These are phyloP conservation scores for Drosophila lacertosa DNA, from an alignment of 1,140 invertebrate genomes.

Conservation along the genomic window DNA sequence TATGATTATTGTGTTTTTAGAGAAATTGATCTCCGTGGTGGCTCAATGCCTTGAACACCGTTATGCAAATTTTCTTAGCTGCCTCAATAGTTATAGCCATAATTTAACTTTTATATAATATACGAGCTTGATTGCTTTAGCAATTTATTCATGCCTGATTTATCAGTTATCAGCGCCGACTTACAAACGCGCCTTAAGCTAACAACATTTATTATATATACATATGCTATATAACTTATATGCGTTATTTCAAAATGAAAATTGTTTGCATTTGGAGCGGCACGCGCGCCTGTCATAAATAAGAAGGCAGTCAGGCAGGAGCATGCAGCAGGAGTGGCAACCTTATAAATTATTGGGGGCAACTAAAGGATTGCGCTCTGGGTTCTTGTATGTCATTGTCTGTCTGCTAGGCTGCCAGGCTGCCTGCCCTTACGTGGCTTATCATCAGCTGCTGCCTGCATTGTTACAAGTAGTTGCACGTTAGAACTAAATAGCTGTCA, in stretches of 20 bases:
- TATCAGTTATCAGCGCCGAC: conserved; percentile 15
- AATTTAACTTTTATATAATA: not conserved
- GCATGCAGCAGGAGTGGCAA: not conserved
- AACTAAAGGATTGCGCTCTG: conserved; percentile 28
- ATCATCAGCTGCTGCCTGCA: conserved; percentile 21
- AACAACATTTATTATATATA: conserved; percentile 1
- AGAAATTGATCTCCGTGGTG: not conserved
- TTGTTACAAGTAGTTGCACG: conserved; percentile 37
- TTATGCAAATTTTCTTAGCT: too few species aligned
- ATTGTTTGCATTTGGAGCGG: conserved; percentile 24
- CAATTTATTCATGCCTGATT: conserved; percentile 15
- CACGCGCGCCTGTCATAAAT: conserved; percentile 64
- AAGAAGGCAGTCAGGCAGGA: conserved; percentile 10
- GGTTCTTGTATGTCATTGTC: conserved; percentile 13
- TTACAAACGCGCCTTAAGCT: not conserved
- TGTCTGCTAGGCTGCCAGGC: not conserved
- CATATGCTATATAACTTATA: not conserved
- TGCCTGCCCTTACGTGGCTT: conserved; percentile 29
- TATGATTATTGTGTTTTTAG: too few species aligned
- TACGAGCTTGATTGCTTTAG: not conserved
- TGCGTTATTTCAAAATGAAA: conserved; percentile 11
- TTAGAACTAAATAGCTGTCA: conserved; percentile 24
- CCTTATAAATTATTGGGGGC: conserved; percentile 31
- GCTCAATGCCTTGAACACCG: too few species aligned
- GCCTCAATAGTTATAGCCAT: not conserved